Evolutionary conservation across 1,140 invertebrate species (phyloP).

Genomic region (Atta cephalotes): DNA sequence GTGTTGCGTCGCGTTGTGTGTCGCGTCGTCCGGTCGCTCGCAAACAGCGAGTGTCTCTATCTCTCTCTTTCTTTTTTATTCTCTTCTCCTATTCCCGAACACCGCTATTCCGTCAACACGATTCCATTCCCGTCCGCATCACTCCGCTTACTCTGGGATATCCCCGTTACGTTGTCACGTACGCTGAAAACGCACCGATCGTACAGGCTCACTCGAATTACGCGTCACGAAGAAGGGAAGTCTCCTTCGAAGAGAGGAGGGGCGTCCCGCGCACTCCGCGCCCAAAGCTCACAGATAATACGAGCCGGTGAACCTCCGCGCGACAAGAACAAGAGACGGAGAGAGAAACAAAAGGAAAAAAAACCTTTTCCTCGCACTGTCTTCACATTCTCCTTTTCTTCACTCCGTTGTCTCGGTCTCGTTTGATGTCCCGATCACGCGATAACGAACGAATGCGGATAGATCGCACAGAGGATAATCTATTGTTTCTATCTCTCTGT

Average conservation of each 20-base stretch:
- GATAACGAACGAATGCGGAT: conserved; percentile 45
- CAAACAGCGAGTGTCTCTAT: neutral
- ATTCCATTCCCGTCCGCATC: conserved; percentile 15
- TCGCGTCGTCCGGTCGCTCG: conserved; percentile 45
- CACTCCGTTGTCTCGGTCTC: conserved; percentile 24
- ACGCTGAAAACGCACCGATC: conserved; percentile 1
- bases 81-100: conserved; percentile 12
- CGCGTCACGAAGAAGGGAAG: conserved; percentile 4
- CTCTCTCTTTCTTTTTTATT: conserved; percentile 2
- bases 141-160: conserved; percentile 21
- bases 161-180: conserved; percentile 30
- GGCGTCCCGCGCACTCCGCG: neutral
- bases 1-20: conserved; percentile 13
- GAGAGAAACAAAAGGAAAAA: neutral
- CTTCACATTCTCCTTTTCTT: neutral
- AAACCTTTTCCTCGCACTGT: neutral
- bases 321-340: neutral
- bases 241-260: neutral
- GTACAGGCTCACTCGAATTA: neutral
- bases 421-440: conserved; percentile 49
- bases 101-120: conserved; percentile 35
- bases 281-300: neutral
- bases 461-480: conserved; percentile 68
- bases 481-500: conserved; percentile 43
- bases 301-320: conserved; percentile 19